Base-by-base conservation (phyloP, 1,140 invertebrate genomes). In the Drosophila punjabiensis region DNA sequence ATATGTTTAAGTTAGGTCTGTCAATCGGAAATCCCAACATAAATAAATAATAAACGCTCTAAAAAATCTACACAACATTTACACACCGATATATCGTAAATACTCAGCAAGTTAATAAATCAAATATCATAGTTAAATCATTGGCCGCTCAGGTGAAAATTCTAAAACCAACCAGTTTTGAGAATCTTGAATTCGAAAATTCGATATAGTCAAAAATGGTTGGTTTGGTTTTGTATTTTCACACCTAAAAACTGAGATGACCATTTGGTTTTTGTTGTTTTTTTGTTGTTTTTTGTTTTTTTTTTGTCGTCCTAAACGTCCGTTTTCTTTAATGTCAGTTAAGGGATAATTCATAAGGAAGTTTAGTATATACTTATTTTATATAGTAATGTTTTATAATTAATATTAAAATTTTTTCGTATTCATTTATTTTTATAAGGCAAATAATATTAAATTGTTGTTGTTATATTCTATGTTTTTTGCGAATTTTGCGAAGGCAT, bases 181-280 rank as follows among this genome's bases (percentile, higher is more conserved):
- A 82, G 60, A 79, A 82, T 85, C 39, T 79, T 37, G 61, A 81
- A 75, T 69, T 64, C 13, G 5, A 24, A 68, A 79, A 74, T 82
- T 85, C 68, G 61, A 74, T 32, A 74, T 90, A 79, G 50, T 90
- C 53, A 76, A 82, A 86, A 90, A 79, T 90, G 79, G 82, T 89
- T 90, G 85, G 85, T 89, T 89, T 89, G 86, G 86, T 89, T 89
- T 89, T 90, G 85, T 70, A 77, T 89, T 89, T 90, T 89, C 75
- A 74, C 52, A 43, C 18, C 10, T 14, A 30, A 37, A 14, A 28
- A 45, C 62, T 68, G 55, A 18, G n/a, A 41, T 30, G 37, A 7
- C 33, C 30, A 41, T 30, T n/a, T 14, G 68, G 18, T 35, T 32
- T 11, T 62, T 33, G 35, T 35, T 53, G 14, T 11, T 32, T 20